A percentile compares a stretch with the other conserved stretches of the same genome.
phyloP scores from a whole-genome alignment of 2,888 invertebrate species.

The Thymelicus lineola region DNA sequence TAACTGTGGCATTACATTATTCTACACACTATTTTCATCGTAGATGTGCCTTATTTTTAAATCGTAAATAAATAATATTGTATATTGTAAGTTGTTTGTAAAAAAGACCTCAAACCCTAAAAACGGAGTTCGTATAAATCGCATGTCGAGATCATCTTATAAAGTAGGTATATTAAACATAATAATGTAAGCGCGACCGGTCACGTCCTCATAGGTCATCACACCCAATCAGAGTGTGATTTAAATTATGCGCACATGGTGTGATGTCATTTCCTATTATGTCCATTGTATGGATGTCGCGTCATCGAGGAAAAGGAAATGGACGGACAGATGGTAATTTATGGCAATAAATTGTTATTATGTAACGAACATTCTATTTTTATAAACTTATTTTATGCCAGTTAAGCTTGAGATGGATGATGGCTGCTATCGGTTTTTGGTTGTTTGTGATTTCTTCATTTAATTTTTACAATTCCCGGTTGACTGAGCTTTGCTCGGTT shows the following conservation, averaged over 20 bases:
- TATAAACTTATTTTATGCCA: not conserved
- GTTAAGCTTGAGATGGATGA: too few relatives aligned
- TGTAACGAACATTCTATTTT: slow-evolving; percentile 4
- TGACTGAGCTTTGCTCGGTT: too few relatives aligned
- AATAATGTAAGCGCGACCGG: slow-evolving; percentile 14
- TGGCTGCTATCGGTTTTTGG: not conserved
- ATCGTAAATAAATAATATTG: too few relatives aligned
- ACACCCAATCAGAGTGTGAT: slow-evolving; percentile 52
- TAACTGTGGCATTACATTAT: too few relatives aligned
- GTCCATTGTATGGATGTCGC: slow-evolving; percentile 55
- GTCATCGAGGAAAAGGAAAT: slow-evolving; percentile 60
- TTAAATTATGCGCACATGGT: slow-evolving; percentile 49
- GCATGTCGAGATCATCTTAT: not conserved
- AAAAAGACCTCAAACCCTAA: too few relatives aligned
- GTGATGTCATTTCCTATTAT: slow-evolving; percentile 57
- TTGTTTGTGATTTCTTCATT: not conserved
- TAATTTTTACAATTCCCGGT: too few relatives aligned
- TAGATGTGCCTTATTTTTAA: too few relatives aligned
- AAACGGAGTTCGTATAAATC: too few relatives aligned
- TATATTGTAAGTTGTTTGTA: too few relatives aligned
- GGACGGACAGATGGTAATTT: slow-evolving; percentile 50
- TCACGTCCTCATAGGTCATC: slow-evolving; percentile 48
- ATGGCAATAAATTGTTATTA: slow-evolving; percentile 22
- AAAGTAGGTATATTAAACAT: not conserved
- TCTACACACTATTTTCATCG: too few relatives aligned